phyloP scores from a whole-genome alignment of 1,140 invertebrate genomes.

The Procambarus virginalis region DNA sequence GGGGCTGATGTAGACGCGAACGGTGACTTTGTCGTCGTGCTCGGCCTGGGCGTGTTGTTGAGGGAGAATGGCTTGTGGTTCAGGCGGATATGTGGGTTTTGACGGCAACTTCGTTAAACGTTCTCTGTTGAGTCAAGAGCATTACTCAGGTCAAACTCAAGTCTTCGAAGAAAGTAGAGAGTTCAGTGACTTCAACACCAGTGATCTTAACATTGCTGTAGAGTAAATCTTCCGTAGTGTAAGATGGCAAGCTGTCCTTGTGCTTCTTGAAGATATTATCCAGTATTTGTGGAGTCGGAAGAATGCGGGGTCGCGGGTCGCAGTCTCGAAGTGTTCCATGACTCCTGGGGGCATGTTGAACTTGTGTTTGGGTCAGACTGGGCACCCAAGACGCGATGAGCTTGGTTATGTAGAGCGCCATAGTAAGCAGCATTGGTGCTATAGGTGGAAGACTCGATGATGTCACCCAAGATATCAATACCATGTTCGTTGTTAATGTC shows the following conservation, averaged over 20 bases:
- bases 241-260: slow-evolving; percentile 79
- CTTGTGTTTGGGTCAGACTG: slow-evolving; percentile 70
- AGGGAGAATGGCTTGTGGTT: slow-evolving; percentile 82
- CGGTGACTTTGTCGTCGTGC: slow-evolving; percentile 75
- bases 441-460: slow-evolving; percentile 68
- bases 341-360: slow-evolving; percentile 69
- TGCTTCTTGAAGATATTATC: slow-evolving; percentile 74
- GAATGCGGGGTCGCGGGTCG: slow-evolving; percentile 72
- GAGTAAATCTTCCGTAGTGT: slow-evolving; percentile 76
- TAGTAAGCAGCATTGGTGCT: slow-evolving; percentile 69
- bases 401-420: slow-evolving; percentile 70
- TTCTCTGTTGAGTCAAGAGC: slow-evolving; percentile 73
- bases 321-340: slow-evolving; percentile 65
- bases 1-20: slow-evolving; percentile 78
- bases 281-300: slow-evolving; percentile 72
- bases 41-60: slow-evolving; percentile 76
- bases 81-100: slow-evolving; percentile 73
- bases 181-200: slow-evolving; percentile 71
- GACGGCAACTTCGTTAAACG: slow-evolving; percentile 26
- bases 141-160: slow-evolving; percentile 76
- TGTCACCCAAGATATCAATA: slow-evolving; percentile 71
- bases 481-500: slow-evolving; percentile 66
- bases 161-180: slow-evolving; percentile 78
- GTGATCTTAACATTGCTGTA: slow-evolving; percentile 53
- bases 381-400: slow-evolving; percentile 70